Evolutionary conservation across 2,888 invertebrate species (phyloP), one percentile per base, ranked within the genome.

Genomic region (Hyalella azteca): DNA sequence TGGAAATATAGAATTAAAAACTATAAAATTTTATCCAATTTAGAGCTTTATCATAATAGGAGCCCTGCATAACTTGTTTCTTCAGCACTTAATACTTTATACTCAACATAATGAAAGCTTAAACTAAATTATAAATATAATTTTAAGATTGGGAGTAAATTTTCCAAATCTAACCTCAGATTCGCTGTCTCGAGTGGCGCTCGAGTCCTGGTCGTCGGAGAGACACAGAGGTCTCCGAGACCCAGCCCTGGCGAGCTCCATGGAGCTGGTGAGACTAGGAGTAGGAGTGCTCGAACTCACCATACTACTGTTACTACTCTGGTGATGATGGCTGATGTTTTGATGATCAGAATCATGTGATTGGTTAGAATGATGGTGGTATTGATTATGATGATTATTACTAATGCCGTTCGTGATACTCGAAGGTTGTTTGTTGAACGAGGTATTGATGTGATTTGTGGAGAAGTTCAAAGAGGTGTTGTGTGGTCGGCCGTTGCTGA

Each of bases 181-280:
- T 36, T 66, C 66, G n/a, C 29, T 32, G 19, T 66, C 36, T 66
- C 32, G 19, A 36, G 36, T 4, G 7, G 36, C 7, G 11, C 36
- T 36, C 13, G 66, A 36, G 19, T 75, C 75, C 45, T 45, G 40
- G 26, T 75, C 75, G 7, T 75, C 75, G 0, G 81, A 79, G 45
- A 82, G 76, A 32, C 80, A 84, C 19, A 84, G 60, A 9, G 82
- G 81, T 11, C 82, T 78, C 22, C 84, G 79, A 7, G 82, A 82
- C 19, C 84, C 84, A 48, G 81, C 84, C 40, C 82, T 79, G 4
- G 79, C 66, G 26, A 84, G 66, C 48, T 84, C 84, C 11, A 50
- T 78, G 19, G 73, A 78, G 26, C 79, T 73, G 1, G 40, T 66
- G 19, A 60, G 45, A 36, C 59, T 41, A 0, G 59, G 45, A 7